A percentile compares a stretch with the other conserved stretches of the same genome.
These are phyloP conservation scores for Idaea aversata DNA, from an alignment of 2,888 invertebrate species.

Conservation along the genomic window DNA sequence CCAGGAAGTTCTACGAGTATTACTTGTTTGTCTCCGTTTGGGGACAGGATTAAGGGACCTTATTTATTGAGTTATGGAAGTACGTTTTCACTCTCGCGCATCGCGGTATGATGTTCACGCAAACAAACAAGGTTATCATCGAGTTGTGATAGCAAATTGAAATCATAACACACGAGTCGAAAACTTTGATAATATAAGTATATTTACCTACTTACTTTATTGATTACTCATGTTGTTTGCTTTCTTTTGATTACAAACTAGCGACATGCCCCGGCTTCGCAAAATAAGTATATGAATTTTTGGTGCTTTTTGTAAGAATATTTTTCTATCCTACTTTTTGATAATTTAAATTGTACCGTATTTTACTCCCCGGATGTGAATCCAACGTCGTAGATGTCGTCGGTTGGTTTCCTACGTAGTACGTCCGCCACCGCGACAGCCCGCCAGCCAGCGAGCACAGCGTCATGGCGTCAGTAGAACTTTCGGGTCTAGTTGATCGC, in stretches of 20 bases:
- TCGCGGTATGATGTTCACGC: not conserved
- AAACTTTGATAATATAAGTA: not conserved
- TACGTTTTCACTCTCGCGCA: not conserved
- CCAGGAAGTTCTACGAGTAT: too few relatives aligned
- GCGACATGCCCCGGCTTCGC: too few relatives aligned
- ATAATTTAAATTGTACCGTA: too few relatives aligned
- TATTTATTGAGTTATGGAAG: not conserved
- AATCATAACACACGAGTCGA: not conserved
- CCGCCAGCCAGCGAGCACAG: too few relatives aligned
- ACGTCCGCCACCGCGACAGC: not conserved
- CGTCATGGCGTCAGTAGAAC: not conserved
- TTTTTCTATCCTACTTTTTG: too few relatives aligned
- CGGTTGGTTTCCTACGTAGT: not conserved
- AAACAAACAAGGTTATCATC: slow-evolving; percentile 1
- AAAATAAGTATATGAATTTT: too few relatives aligned
- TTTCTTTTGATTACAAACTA: not conserved
- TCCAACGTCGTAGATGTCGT: too few relatives aligned
- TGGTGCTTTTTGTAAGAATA: too few relatives aligned
- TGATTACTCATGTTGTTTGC: not conserved
- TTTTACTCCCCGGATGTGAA: too few relatives aligned
- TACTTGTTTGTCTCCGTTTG: too few relatives aligned
- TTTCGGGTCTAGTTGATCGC: not conserved
- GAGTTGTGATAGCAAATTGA: not conserved
- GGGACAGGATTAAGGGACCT: too few relatives aligned
- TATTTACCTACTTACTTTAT: not conserved